These are phyloP conservation scores for Setipinna tenuifilis DNA, from an alignment of 2,797 vertebrate genomes.

Conservation along the genomic window DNA sequence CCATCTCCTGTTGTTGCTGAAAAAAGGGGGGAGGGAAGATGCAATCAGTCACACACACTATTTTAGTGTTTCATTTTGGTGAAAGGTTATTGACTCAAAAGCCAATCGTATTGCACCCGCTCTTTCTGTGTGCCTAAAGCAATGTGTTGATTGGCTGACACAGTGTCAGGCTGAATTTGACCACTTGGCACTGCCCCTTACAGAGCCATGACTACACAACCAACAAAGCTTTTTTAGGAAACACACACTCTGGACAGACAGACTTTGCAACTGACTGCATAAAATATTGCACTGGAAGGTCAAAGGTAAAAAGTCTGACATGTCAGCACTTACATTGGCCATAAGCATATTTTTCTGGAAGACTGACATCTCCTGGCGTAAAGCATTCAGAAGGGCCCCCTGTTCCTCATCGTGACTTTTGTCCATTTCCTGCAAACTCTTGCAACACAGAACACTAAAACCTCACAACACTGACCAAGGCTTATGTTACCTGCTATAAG, in stretches of 20 bases:
- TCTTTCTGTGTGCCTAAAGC: not conserved
- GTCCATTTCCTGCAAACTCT: constrained; percentile 43
- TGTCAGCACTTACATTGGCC: constrained; percentile 36
- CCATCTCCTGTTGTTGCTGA: constrained; percentile 49
- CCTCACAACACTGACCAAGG: not conserved
- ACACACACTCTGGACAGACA: too few relatives aligned
- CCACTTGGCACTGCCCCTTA: not conserved
- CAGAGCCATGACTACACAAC: not conserved
- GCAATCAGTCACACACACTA: not conserved
- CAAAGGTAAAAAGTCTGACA: not conserved
- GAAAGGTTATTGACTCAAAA: not conserved
- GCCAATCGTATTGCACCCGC: not conserved
- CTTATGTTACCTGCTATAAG: not conserved
- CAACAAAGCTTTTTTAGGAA: not conserved
- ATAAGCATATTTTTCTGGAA: constrained; percentile 51
- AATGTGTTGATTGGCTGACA: not conserved
- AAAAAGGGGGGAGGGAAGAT: not conserved
- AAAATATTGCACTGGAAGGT: not conserved
- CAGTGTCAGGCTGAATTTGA: not conserved
- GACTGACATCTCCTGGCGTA: constrained; percentile 49
- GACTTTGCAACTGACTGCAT: not conserved
- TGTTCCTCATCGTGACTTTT: constrained; percentile 38
- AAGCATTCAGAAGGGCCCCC: constrained; percentile 19
- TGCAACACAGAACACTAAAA: not conserved
- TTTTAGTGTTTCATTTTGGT: not conserved